These are phyloP conservation scores for Cavia aperea DNA, from an alignment of 2,113 vertebrate genomes.

Conservation along the genomic window DNA sequence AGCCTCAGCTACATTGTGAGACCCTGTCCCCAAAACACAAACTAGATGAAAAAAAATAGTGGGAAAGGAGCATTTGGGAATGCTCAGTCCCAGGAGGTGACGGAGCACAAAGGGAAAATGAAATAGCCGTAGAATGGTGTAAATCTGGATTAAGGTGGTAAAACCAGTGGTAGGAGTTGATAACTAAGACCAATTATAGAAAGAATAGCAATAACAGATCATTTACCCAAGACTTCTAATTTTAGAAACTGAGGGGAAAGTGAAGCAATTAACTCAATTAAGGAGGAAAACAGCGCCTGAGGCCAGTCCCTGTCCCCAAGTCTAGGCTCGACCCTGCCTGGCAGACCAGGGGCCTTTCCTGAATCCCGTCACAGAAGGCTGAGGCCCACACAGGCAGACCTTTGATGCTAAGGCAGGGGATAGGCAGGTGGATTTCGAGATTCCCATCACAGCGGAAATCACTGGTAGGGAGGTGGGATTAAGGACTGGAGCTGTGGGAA, in stretches of 20 bases:
- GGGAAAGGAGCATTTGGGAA: neutral
- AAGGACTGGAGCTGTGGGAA: neutral
- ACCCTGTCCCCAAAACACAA: neutral
- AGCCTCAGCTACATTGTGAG: neutral
- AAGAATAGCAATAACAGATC: neutral
- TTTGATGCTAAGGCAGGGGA: neutral
- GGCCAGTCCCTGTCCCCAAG: neutral
- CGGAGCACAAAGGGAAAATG: neutral
- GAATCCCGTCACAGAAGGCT: neutral
- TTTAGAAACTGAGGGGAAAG: neutral
- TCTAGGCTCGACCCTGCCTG: neutral
- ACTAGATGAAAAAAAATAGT: neutral
- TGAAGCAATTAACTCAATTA: neutral
- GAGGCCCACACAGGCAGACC: neutral
- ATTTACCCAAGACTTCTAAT: constrained; percentile 4
- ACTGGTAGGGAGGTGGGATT: neutral
- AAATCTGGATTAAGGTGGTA: neutral
- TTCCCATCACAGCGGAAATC: neutral
- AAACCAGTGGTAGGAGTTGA: neutral
- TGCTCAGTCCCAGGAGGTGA: neutral
- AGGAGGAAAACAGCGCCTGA: neutral
- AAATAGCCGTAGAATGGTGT: neutral
- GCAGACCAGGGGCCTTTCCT: neutral
- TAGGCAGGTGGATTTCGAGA: neutral
- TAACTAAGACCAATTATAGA: neutral